Evolutionary conservation across 2,113 vertebrate genomes (phyloP).

Genomic region (Neodontobutis hainanensis): DNA sequence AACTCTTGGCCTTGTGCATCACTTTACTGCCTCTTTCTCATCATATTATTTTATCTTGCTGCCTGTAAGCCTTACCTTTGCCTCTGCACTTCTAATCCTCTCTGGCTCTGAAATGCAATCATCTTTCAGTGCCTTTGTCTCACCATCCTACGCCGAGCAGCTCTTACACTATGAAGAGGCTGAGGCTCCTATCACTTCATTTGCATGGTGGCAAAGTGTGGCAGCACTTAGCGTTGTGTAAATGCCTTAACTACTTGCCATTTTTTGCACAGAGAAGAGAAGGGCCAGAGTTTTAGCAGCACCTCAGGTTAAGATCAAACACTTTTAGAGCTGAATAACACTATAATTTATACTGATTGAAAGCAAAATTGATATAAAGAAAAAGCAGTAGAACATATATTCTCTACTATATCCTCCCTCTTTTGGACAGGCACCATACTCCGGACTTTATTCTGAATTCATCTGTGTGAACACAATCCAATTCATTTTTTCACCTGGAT

Average conservation of each 20-base stretch:
- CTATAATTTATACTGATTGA: constrained; percentile 14
- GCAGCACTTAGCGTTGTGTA: constrained; percentile 32
- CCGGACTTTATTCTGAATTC: no score
- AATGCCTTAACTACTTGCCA: constrained; percentile 47
- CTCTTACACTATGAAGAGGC: constrained; percentile 28
- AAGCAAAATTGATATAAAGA: background rate
- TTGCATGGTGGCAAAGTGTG: constrained; percentile 45
- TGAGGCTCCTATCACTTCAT: constrained; percentile 55
- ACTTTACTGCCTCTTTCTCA: background rate
- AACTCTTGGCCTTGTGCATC: constrained; percentile 13
- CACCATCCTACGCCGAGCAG: constrained; percentile 33
- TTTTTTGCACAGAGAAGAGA: constrained; percentile 33
- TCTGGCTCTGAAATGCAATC: constrained; percentile 34
- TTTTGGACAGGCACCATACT: no score
- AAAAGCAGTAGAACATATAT: background rate
- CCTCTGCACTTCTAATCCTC: constrained; percentile 6
- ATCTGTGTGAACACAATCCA: no score
- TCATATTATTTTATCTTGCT: constrained; percentile 12
- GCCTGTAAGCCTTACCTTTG: constrained; percentile 6
- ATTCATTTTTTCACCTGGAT: no score
- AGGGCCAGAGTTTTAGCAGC: constrained; percentile 31
- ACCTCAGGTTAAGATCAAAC: constrained; percentile 38
- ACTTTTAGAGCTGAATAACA: constrained; percentile 30
- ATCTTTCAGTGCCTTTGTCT: constrained; percentile 43
- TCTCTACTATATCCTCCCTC: background rate